A percentile compares a stretch with the other conserved stretches of the same genome.
These are phyloP conservation scores for Cyclophora punctaria DNA, from an alignment of 2,888 invertebrate genomes.

Conservation along the genomic window DNA sequence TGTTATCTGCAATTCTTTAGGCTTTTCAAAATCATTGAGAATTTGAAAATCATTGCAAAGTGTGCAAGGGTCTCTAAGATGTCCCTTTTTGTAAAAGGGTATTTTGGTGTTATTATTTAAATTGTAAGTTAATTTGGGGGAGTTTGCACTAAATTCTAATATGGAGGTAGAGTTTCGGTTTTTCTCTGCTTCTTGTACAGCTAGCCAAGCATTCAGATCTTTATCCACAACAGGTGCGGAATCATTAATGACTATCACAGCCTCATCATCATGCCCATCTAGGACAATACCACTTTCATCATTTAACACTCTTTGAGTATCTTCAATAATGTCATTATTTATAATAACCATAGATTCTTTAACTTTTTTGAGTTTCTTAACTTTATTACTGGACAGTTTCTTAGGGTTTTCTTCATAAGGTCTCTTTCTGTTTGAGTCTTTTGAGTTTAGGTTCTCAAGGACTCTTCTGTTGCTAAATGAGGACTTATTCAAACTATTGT, in stretches of 20 bases:
- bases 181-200: conserved; percentile 41
- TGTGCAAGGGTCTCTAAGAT: conserved; percentile 33
- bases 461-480: not conserved
- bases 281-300: conserved; percentile 51
- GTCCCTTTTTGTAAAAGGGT: conserved; percentile 47
- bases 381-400: too few species aligned
- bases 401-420: conserved; percentile 20
- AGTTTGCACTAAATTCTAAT: conserved; percentile 1
- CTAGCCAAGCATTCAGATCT: conserved; percentile 48
- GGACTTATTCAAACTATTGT: conserved; percentile 14
- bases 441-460: not conserved
- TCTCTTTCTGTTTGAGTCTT: conserved; percentile 20
- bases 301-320: conserved; percentile 9
- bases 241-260: conserved; percentile 41
- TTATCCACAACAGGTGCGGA: conserved; percentile 46
- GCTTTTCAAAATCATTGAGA: conserved; percentile 1
- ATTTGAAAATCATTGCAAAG: conserved; percentile 19
- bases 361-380: not conserved
- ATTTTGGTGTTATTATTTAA: conserved; percentile 18
- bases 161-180: conserved; percentile 16
- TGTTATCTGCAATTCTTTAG: conserved; percentile 37
- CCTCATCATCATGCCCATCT: conserved; percentile 48
- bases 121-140: not conserved
- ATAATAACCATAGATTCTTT: not conserved
- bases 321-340: not conserved